Evolutionary conservation across 2,888 invertebrate species (phyloP), one percentile per base, ranked within the genome.

Genomic region (Drosophila picticornis): DNA sequence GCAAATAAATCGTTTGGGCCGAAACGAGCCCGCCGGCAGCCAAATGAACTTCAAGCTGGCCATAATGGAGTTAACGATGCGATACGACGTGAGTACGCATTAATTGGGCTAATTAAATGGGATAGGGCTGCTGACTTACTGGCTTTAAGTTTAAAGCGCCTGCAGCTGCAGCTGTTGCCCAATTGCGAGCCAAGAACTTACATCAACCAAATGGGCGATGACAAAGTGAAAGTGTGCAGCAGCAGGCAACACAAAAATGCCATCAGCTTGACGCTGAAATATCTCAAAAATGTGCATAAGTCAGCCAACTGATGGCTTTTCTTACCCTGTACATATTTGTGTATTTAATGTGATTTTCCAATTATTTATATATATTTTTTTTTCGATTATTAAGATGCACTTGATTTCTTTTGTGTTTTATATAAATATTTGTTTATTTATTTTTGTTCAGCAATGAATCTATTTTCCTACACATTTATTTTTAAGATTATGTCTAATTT

Each of bases 41-140:
- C 55, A 63, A 64, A 77, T 69, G 64, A 69, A 61, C 74, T 53
- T 29, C 52, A 31, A 25, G 43, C 55, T 66, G 57, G 32, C 51
- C 64, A 52, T n/a, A 40, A 36, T 46, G 58, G 31, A 57, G 75
- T 72, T 52, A 80, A 76, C 53, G 66, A 46, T 9, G 56, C 25
- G 55, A 59, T 38, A 63, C 67, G 70, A 77, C 81, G 82, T 81
- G 81, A 79, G 84, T 43, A 75, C 69, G 55, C 81, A 82, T 84
- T 81, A 84, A 81, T 81, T 81, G 81, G 67, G 84, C 81, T 81
- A 81, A 81, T 81, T 81, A 81, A 81, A 78, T 81, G 81, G 65
- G 61, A 36, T 29, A 38, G 69, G 56, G 57, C 38, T 19, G 66
- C 29, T 58, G 81, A 77, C 78, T 79, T 79, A 57, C 46, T 58